phyloP scores from a whole-genome alignment of 2,113 vertebrate genomes.

The Salminus brasiliensis region DNA sequence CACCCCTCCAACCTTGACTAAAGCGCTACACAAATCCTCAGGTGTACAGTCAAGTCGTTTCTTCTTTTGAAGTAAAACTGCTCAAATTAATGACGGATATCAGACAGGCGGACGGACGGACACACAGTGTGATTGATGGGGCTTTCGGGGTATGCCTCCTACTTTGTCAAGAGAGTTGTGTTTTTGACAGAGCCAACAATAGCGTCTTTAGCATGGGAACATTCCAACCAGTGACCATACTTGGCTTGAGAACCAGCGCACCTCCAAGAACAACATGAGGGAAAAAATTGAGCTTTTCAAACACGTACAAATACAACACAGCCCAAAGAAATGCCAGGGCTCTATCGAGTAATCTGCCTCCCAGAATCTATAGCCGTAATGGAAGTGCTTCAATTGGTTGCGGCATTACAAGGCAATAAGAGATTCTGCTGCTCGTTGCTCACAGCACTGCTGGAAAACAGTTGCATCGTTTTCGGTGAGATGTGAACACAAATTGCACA shows the following conservation, averaged over 20 bases:
- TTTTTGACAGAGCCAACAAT: slow-evolving; percentile 31
- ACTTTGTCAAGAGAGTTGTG: not conserved
- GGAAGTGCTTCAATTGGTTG: not conserved
- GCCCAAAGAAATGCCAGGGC: slow-evolving; percentile 26
- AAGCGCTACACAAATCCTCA: not conserved
- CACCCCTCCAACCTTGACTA: not conserved
- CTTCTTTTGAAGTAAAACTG: not conserved
- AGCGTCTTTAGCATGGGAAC: slow-evolving; percentile 45
- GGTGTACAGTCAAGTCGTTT: not conserved
- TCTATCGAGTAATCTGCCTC: slow-evolving; percentile 13
- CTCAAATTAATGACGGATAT: not conserved
- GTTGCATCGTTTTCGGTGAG: not conserved
- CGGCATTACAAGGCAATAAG: slow-evolving; percentile 2
- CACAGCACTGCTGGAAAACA: not conserved
- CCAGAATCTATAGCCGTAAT: not conserved
- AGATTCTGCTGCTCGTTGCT: not conserved
- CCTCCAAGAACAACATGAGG: slow-evolving; percentile 49
- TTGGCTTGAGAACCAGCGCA: slow-evolving; percentile 43
- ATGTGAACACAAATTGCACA: not conserved
- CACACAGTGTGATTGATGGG: not conserved
- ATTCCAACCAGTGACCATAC: slow-evolving; percentile 34
- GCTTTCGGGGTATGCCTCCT: not conserved
- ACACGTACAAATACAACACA: slow-evolving; percentile 24
- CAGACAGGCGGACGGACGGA: not conserved
- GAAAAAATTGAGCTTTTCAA: slow-evolving; percentile 29